A percentile compares a stretch with the other conserved stretches of the same genome.
phyloP scores from a whole-genome alignment of 2,888 invertebrate species.

The Nycteola revayana region DNA sequence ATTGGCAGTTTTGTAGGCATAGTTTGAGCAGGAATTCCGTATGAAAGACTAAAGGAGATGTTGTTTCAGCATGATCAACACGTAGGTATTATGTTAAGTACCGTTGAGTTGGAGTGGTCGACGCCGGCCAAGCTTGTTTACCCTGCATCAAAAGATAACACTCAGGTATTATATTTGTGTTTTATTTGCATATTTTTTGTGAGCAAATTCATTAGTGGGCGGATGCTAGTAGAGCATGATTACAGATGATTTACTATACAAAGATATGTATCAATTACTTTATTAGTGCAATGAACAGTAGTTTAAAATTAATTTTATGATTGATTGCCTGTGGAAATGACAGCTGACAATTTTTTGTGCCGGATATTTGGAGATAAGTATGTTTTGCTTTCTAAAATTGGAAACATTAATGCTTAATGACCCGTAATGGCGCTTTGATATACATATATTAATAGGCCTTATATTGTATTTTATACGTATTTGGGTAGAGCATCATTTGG shows the following conservation, averaged over 20 bases:
- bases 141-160: conserved; percentile 37
- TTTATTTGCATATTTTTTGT: conserved; percentile 60
- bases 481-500: no score
- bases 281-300: conserved; percentile 28
- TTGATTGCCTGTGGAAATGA: conserved; percentile 20
- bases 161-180: conserved; percentile 45
- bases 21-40: conserved; percentile 11
- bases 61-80: conserved; percentile 28
- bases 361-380: no score
- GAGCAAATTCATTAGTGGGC: conserved; percentile 30
- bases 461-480: no score
- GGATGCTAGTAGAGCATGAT: conserved; percentile 16
- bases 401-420: no score
- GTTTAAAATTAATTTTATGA: conserved; percentile 24
- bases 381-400: no score
- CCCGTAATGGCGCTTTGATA: no score
- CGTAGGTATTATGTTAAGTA: conserved; percentile 38
- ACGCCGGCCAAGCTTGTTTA: conserved; percentile 45
- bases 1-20: conserved; percentile 3
- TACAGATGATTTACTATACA: conserved; percentile 22
- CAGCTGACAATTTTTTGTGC: background rate
- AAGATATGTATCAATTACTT: conserved; percentile 28
- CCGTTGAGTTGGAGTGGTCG: conserved; percentile 45
- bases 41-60: conserved; percentile 16
- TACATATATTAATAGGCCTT: no score